Percentiles rank a stretch among this genome's conserved stretches.
phyloP scores from a whole-genome alignment of 2,797 vertebrate genomes.

The Otus scops region DNA sequence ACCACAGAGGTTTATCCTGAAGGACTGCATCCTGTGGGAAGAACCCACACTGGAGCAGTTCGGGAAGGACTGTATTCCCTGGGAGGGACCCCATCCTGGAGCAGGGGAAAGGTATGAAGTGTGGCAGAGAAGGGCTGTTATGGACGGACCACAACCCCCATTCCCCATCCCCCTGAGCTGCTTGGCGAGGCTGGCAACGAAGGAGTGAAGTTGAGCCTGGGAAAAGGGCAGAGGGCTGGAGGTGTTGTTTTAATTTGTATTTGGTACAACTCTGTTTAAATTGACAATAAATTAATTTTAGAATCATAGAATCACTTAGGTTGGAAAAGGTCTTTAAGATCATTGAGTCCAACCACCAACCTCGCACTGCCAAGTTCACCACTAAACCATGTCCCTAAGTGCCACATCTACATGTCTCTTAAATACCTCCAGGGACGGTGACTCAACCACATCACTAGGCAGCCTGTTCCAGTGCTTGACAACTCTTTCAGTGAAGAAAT shows the following conservation, averaged over 20 bases:
- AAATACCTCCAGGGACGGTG: too few species aligned
- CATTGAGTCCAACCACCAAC: too few species aligned
- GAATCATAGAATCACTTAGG: too few species aligned
- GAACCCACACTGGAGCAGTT: not conserved
- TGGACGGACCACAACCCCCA: not conserved
- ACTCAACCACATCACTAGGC: too few species aligned
- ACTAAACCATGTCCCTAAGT: too few species aligned
- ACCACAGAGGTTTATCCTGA: not conserved
- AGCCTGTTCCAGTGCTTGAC: too few species aligned
- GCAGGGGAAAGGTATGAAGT: not conserved
- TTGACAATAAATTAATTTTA: not conserved
- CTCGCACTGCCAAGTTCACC: too few species aligned
- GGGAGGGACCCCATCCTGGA: not conserved
- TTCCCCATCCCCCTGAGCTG: accelerated
- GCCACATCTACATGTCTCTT: too few species aligned
- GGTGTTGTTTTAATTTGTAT: not conserved
- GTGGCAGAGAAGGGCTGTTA: not conserved
- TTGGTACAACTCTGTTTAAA: not conserved
- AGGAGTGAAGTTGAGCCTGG: not conserved
- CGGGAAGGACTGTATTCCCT: accelerated
- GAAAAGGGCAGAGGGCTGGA: not conserved
- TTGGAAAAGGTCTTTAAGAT: too few species aligned
- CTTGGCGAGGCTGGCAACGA: not conserved
- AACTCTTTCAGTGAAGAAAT: too few species aligned
- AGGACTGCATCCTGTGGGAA: not conserved